These are phyloP conservation scores for Platycercus adscitus DNA, from an alignment of 2,113 vertebrate genomes.

Conservation along the genomic window DNA sequence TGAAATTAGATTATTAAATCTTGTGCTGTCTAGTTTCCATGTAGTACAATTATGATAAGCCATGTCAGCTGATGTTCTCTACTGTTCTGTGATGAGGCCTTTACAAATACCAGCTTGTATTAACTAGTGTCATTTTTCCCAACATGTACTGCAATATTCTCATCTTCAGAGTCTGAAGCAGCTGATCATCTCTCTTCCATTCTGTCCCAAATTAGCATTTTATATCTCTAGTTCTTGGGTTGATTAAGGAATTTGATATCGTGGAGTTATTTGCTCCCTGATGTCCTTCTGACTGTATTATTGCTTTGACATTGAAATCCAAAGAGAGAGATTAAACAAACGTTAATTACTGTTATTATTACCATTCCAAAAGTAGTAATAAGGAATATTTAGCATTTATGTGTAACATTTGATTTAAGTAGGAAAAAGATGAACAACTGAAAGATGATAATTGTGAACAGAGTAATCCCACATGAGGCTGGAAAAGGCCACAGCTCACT, in stretches of 20 bases:
- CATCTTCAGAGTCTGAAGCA: background rate
- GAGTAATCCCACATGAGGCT: background rate
- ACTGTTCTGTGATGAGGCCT: background rate
- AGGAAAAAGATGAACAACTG: background rate
- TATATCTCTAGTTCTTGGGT: background rate
- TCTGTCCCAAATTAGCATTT: background rate
- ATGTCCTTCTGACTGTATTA: background rate
- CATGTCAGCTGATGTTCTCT: background rate
- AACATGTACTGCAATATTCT: background rate
- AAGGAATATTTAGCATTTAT: background rate
- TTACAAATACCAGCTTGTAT: background rate
- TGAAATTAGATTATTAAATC: background rate
- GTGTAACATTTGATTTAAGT: background rate
- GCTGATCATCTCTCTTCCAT: background rate
- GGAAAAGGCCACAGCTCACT: background rate
- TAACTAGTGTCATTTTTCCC: background rate
- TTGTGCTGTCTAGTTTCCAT: background rate
- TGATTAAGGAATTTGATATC: background rate
- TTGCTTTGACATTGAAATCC: background rate
- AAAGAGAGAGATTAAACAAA: background rate
- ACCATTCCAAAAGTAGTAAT: background rate
- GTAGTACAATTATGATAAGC: background rate
- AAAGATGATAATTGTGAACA: background rate
- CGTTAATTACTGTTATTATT: background rate
- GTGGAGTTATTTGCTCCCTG: background rate